These are phyloP conservation scores for Novumbra hubbsi DNA, from an alignment of 2,797 vertebrate genomes.

Conservation along the genomic window DNA sequence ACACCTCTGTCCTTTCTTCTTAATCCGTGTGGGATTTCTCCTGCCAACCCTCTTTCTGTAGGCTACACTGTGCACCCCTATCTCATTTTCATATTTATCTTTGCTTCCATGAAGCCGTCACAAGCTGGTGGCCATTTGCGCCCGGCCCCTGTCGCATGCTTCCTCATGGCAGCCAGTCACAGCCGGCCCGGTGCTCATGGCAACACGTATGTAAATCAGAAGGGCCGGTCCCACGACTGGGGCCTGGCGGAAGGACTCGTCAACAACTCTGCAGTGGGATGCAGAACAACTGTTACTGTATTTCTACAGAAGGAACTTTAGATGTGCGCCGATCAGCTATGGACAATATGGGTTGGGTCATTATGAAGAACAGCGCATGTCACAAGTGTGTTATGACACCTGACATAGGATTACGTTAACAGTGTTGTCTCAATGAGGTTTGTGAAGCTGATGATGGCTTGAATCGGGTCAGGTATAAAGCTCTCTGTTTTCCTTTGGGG, in stretches of 20 bases:
- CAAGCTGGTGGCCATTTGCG: not conserved
- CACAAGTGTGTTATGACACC: not conserved
- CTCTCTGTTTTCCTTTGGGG: not conserved
- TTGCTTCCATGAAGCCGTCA: not conserved
- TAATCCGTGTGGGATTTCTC: not conserved
- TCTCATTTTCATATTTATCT: constrained; percentile 2
- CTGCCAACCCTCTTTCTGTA: not conserved
- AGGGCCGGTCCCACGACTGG: not conserved
- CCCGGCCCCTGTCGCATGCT: not conserved
- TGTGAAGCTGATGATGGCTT: not conserved
- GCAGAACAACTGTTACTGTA: no score
- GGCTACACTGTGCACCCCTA: not conserved
- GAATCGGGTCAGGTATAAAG: not conserved
- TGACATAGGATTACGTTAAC: not conserved
- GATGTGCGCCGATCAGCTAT: not conserved
- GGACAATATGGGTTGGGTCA: not conserved
- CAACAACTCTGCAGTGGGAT: not conserved
- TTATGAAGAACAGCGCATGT: not conserved
- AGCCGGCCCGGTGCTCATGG: constrained; percentile 6
- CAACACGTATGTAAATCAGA: constrained; percentile 13
- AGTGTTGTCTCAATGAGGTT: not conserved
- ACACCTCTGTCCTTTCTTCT: not conserved
- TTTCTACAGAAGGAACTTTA: no score
- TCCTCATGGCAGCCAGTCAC: not conserved
- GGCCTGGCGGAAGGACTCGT: not conserved